Evolutionary conservation across 2,888 invertebrate genomes (phyloP), one percentile per base, ranked within the genome.

Genomic region (Pheosia tremula): DNA sequence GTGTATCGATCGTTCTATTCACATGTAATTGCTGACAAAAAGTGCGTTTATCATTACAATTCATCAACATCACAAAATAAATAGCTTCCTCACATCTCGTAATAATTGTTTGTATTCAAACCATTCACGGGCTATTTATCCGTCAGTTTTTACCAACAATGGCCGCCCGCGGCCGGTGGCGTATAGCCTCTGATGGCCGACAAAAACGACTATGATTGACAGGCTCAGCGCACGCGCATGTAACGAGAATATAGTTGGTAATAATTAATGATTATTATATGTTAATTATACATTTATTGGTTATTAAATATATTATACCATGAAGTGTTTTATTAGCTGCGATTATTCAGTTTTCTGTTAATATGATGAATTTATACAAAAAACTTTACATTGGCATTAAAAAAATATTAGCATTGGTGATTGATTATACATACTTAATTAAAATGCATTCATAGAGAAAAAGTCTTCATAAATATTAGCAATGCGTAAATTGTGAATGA

Each of bases 121-220:
- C 37, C 53, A 56, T 38, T 54, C 70, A 61, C 59, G 59, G 50
- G 63, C 68, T 59, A 77, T 75, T 77, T 64, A 59, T 68, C 66
- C 64, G 62, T 9, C 56, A 50, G 54, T 74, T 66, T 69, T 72
- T 72, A 67, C 67, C 64, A 60, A 64, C 65, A 60, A 57, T 58
- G 66, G 68, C 67, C 58, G 68, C 60, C 59, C 56, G 67, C 57
- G 52, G 56, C 56, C 54, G 45, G 57, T 59, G 60, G 47, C 57
- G 3, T 24, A 50, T 50, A 50, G 50, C 50, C 50, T 13, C 50
- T n/a, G 50, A 59, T n/a, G 13, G 41, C 61, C 61, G 10, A 72
- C 68, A 68, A 60, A 67, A 64, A 63, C 61, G 47, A 52, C 5
- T 38, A 58, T 69, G 72, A 74, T 71, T 75, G 74, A 77, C 72